Base-by-base conservation (phyloP, 1,140 invertebrate genomes). In the Reticulitermes speratus region DNA sequence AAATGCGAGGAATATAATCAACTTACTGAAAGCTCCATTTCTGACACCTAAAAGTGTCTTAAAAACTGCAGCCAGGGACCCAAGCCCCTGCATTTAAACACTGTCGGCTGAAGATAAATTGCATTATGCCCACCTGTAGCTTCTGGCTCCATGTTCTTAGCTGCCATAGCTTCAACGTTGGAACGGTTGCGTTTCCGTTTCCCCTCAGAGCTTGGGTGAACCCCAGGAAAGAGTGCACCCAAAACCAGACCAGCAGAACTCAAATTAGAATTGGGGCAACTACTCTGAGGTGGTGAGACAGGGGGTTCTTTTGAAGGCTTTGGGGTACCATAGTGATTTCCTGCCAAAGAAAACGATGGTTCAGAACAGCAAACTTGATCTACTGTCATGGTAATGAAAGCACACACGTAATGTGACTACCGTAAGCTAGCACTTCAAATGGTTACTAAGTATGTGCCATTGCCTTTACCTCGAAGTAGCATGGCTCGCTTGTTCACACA, bases 301-400 rank as follows among this genome's bases (percentile, higher is more conserved):
- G 89, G 89, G 87, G 89, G 89, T 86, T 92, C 89, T 87, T 89
- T 90, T 11, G 92, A 92, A 82, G 92, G 91, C 88, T 92, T 93
- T 14, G 92, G 92, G 32, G 92, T 93, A 85, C 93, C 93, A 90
- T 93, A 93, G 89, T 93, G 92, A 89, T 93, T 92, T 30, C 93
- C 92, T 91, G 87, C 3, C 88, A 87, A 11, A 83, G 3, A 14
- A 83, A 83, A 45, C 3, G 44, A 83, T 82, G 44, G 30, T 32
- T 21, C 44, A 44, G n/a, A 23, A 82, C 23, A 82, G 19, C 30
- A 82, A 82, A 38, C 12, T 8, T 32, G 14, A 38, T 30, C 19
- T n/a, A 82, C 2, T 82, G 23, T 82, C 75, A 14, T 14, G 1
- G 75, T 8, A 30, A 14, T 82, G 25, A 23, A 82, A 82, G 25